Evolutionary conservation across 1,140 invertebrate species (phyloP).

Genomic region (Pomacea maculata): DNA sequence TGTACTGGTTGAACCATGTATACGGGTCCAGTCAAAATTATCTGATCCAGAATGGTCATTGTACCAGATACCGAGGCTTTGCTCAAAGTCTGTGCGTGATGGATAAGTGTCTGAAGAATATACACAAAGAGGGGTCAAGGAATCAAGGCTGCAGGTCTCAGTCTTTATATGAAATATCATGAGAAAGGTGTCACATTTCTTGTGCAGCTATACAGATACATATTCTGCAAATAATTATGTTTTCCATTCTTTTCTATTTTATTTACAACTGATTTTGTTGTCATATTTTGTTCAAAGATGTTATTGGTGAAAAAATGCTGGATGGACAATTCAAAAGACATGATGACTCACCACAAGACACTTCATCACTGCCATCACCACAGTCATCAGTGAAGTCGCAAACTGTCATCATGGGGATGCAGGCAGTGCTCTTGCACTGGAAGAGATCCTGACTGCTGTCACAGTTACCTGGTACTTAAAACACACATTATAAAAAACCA

Average conservation of each 20-base stretch:
- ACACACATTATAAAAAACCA: too few relatives aligned
- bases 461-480: not conserved
- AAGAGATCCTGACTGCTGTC: slow-evolving; percentile 13
- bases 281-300: too few relatives aligned
- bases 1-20: slow-evolving; percentile 66
- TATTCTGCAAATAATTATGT: too few relatives aligned
- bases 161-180: too few relatives aligned
- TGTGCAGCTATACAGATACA: too few relatives aligned
- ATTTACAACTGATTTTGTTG: too few relatives aligned
- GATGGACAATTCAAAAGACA: too few relatives aligned
- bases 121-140: not conserved
- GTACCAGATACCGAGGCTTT: slow-evolving; percentile 77
- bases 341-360: slow-evolving; percentile 45
- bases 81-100: slow-evolving; percentile 77
- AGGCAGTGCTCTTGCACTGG: slow-evolving; percentile 27
- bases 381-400: slow-evolving; percentile 76
- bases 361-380: slow-evolving; percentile 57
- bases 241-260: too few relatives aligned
- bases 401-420: slow-evolving; percentile 48
- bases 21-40: slow-evolving; percentile 79
- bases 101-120: slow-evolving; percentile 35
- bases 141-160: too few relatives aligned
- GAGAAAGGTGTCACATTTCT: too few relatives aligned
- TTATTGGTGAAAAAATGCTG: too few relatives aligned
- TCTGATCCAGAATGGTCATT: slow-evolving; percentile 72